Base-by-base conservation (phyloP, 2,797 vertebrate species). In the Chelonia mydas region DNA sequence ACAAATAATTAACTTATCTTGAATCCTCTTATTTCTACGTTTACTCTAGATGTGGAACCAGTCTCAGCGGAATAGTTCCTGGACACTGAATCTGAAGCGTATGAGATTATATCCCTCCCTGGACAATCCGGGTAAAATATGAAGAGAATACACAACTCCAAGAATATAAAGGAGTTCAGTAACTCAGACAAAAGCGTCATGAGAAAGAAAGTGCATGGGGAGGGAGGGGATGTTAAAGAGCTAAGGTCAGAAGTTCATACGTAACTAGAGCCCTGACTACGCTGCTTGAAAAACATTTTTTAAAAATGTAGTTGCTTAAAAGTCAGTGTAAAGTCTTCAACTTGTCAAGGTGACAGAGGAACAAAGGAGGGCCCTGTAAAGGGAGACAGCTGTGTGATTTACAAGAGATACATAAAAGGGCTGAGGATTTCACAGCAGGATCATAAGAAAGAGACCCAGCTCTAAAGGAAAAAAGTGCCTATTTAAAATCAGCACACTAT, bases 61-160 rank as follows among this genome's bases (percentile, higher is more conserved):
- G 76, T 96, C 84, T 93, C 95, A 86, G 89, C 51, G 17, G 10
- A 92, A 95, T 4, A 49, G 85, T 96, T 95, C 94, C 94, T 41
- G 93, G 61, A 94, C 88, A 79, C 94, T 83, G 89, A 97, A 95
- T 95, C 97, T 98, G 98, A 98, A 98, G 94, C 96, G 94, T 94
- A 90, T 15, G 88, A 97, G 94, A 97, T 93, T 95, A 96, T 86
- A 93, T 33, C 91, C 89, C 9, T 77, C 88, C 94, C 92, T 86
- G 90, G 81, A 84, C 5, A 3, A 92, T 47, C 86, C 72, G 97
- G 91, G 90, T 94, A 94, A 96, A 97, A 93, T 11, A 76, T 37
- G 94, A 97, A 89, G 68, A 93, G 65, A 93, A 95, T 61, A 97
- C 90, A 95, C 93, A 93, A 94, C 88, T 93, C 91, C 88, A 81